Percentiles rank a stretch among this genome's conserved stretches.
Conservation (phyloP, 1,140 invertebrate genomes). For the Pachypeltis micranthus region DNA sequence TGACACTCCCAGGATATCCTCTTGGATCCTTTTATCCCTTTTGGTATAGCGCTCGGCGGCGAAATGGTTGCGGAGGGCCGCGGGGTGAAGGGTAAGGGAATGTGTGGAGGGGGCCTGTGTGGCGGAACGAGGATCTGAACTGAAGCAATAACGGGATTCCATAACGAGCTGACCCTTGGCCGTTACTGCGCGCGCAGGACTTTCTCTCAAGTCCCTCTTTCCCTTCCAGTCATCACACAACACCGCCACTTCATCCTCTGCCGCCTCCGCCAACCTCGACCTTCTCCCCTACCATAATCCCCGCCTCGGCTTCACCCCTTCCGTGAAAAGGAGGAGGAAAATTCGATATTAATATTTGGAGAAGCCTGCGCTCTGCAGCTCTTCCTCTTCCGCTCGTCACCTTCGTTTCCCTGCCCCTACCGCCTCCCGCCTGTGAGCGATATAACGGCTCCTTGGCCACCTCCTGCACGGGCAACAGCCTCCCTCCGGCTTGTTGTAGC, state of each 20-base stretch:
- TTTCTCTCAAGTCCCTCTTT: slow-evolving; percentile 7
- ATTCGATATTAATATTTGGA: slow-evolving; percentile 16
- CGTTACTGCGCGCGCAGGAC: slow-evolving; percentile 10
- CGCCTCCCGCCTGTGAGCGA: no score
- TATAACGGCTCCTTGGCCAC: no score
- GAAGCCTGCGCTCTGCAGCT: slow-evolving; percentile 1
- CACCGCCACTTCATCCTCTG: no score
- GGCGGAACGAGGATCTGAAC: background rate
- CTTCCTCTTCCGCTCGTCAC: background rate
- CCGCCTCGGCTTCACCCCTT: background rate
- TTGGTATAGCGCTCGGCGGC: background rate
- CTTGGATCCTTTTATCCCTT: slow-evolving; percentile 14
- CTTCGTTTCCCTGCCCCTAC: background rate
- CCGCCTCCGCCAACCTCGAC: no score
- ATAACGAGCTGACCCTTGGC: slow-evolving; percentile 17
- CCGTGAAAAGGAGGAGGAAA: slow-evolving; percentile 6
- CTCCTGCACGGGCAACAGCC: no score
- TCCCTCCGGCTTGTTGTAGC: no score
- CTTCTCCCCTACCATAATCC: background rate
- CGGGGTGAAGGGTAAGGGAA: no score
- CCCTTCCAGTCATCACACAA: no score
- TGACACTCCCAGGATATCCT: slow-evolving; percentile 17
- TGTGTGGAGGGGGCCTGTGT: background rate
- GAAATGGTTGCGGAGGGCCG: background rate
- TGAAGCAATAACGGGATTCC: slow-evolving; percentile 13